Conservation (phyloP, 2,888 invertebrate species). For the Nomada lathburiana region DNA sequence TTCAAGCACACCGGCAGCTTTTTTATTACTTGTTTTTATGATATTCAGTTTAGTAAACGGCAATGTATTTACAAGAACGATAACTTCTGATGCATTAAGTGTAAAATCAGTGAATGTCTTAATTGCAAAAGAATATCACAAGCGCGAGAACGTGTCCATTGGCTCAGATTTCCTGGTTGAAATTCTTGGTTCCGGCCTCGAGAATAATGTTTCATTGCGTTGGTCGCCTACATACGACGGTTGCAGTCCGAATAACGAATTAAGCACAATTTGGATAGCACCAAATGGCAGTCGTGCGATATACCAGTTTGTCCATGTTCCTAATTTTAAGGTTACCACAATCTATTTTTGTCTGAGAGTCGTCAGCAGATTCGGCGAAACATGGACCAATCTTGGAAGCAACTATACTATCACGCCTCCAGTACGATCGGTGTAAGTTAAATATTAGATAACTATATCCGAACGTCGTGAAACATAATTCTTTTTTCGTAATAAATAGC, state of each 20-base stretch:
- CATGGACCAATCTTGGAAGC: slow-evolving; percentile 76
- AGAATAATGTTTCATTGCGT: slow-evolving; percentile 63
- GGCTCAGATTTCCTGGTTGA: slow-evolving; percentile 53
- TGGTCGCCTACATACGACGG: slow-evolving; percentile 72
- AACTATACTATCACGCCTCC: slow-evolving; percentile 67
- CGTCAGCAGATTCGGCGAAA: slow-evolving; percentile 59
- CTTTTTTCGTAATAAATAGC: slow-evolving; percentile 19
- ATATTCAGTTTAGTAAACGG: slow-evolving; percentile 73
- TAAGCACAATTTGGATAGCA: slow-evolving; percentile 65
- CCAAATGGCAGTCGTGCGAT: slow-evolving; percentile 64
- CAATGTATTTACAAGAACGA: slow-evolving; percentile 59
- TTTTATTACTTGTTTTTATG: slow-evolving; percentile 75
- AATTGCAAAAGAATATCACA: slow-evolving; percentile 10
- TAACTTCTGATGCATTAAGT: slow-evolving; percentile 36
- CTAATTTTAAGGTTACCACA: slow-evolving; percentile 74
- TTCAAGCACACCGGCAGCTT: slow-evolving; percentile 77
- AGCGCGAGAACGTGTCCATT: slow-evolving; percentile 15
- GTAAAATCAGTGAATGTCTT: slow-evolving; percentile 67
- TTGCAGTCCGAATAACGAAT: slow-evolving; percentile 61
- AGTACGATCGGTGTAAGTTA: slow-evolving; percentile 73
- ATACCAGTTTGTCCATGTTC: slow-evolving; percentile 68
- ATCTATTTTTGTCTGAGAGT: slow-evolving; percentile 78
- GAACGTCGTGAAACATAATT: neutral
- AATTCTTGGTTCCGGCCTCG: slow-evolving; percentile 71
- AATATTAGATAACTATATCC: slow-evolving; percentile 19